These are phyloP conservation scores for Anastrepha obliqua DNA, from an alignment of 1,140 invertebrate species.

Conservation along the genomic window DNA sequence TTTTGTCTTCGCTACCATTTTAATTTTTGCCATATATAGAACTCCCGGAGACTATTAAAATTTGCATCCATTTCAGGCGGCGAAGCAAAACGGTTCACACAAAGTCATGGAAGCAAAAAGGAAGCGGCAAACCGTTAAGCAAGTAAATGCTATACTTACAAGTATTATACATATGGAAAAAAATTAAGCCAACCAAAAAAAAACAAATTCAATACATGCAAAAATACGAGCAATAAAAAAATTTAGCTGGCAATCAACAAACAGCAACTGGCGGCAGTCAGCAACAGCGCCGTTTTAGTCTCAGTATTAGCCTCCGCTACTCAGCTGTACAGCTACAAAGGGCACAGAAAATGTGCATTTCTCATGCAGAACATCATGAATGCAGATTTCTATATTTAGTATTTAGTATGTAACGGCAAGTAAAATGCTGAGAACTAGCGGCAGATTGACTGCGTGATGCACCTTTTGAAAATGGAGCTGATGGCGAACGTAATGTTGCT, in stretches of 20 bases:
- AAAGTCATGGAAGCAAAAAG: neutral
- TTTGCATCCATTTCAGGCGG: neutral
- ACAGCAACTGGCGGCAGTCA: neutral
- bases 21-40: neutral
- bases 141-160: constrained; percentile 25
- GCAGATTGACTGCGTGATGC: constrained; percentile 51
- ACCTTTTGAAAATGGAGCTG: constrained; percentile 50
- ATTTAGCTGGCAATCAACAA: neutral
- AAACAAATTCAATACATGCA: neutral
- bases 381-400: constrained; percentile 52
- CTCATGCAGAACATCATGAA: constrained; percentile 49
- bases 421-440: constrained; percentile 12
- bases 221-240: neutral
- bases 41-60: constrained; percentile 47
- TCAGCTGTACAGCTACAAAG: constrained; percentile 14
- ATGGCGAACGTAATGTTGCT: constrained; percentile 15
- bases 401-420: neutral
- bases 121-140: neutral
- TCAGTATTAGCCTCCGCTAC: neutral
- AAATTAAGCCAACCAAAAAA: neutral
- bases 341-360: constrained; percentile 48
- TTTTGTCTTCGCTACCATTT: neutral
- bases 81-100: constrained; percentile 17
- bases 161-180: neutral
- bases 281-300: neutral